Conservation (phyloP, 2,113 vertebrate genomes). For the Arenaria interpres region DNA sequence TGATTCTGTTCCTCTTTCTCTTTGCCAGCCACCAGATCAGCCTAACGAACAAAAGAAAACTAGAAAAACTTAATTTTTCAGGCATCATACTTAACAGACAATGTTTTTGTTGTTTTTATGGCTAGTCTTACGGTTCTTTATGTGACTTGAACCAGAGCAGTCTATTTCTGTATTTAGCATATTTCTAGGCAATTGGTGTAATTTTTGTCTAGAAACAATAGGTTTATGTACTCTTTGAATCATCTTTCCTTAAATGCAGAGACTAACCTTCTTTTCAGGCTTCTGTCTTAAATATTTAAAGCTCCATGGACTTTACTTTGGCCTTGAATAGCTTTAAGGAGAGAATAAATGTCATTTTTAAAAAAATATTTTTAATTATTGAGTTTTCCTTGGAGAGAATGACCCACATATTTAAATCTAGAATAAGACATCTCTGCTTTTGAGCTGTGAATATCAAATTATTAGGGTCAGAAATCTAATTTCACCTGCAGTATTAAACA, state of each 20-base stretch:
- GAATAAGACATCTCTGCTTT: neutral
- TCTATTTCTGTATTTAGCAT: neutral
- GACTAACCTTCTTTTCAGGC: neutral
- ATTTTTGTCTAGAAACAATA: neutral
- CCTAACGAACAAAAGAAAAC: neutral
- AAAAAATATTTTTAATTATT: slow-evolving; percentile 6
- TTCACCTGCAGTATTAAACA: neutral
- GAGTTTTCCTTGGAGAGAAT: slow-evolving; percentile 21
- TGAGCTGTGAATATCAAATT: slow-evolving; percentile 11
- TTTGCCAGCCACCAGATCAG: neutral
- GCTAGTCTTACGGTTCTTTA: neutral
- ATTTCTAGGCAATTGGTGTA: neutral
- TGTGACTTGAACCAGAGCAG: neutral
- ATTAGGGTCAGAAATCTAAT: slow-evolving; percentile 12
- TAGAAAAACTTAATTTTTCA: neutral
- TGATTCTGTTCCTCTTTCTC: neutral
- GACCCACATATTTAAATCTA: slow-evolving; percentile 14
- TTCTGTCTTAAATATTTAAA: neutral
- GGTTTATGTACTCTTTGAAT: neutral
- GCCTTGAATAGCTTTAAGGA: neutral
- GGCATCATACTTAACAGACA: neutral
- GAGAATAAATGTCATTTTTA: neutral
- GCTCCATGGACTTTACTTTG: neutral
- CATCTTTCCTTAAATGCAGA: neutral
- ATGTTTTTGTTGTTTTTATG: neutral